Evolutionary conservation across 2,888 invertebrate species (phyloP).

Genomic region (Seladonia tumulorum): DNA sequence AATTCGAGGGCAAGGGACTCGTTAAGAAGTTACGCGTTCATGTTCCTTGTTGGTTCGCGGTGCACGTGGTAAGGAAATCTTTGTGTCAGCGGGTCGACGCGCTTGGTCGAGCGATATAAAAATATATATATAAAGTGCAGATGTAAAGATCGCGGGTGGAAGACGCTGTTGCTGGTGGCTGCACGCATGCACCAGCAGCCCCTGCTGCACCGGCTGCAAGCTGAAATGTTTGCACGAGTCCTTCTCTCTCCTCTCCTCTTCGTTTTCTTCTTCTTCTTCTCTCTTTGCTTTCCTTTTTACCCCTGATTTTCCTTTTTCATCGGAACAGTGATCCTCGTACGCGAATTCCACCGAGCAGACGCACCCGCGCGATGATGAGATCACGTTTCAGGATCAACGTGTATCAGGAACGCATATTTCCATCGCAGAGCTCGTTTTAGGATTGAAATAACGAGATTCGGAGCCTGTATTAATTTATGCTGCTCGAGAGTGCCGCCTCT

Average conservation of each 20-base stretch:
- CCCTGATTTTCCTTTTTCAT: slow-evolving; percentile 47
- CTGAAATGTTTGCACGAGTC: slow-evolving; percentile 52
- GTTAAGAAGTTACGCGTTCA: not conserved
- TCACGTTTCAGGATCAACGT: slow-evolving; percentile 66
- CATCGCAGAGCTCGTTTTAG: slow-evolving; percentile 20
- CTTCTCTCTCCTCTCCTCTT: not conserved
- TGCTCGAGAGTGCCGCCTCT: not conserved
- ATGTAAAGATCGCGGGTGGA: slow-evolving; percentile 58
- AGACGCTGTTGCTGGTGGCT: slow-evolving; percentile 24
- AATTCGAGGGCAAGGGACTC: slow-evolving; percentile 20
- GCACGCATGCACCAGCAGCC: slow-evolving; percentile 18
- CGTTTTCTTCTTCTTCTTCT: not conserved
- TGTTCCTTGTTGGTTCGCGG: slow-evolving; percentile 24
- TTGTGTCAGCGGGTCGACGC: slow-evolving; percentile 57
- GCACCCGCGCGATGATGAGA: slow-evolving; percentile 66
- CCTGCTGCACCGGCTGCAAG: slow-evolving; percentile 14
- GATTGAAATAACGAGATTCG: not conserved
- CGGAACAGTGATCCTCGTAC: slow-evolving; percentile 52
- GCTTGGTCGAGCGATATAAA: slow-evolving; percentile 55
- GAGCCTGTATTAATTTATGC: not conserved
- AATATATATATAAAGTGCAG: slow-evolving; percentile 62
- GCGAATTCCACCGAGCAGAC: slow-evolving; percentile 58
- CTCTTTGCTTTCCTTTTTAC: slow-evolving; percentile 9
- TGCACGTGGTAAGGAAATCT: slow-evolving; percentile 41
- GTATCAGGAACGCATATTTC: slow-evolving; percentile 54